Percentiles rank a stretch among this genome's conserved stretches.
These are phyloP conservation scores for Apolygus lucorum DNA, from an alignment of 1,140 invertebrate genomes.

Conservation along the genomic window DNA sequence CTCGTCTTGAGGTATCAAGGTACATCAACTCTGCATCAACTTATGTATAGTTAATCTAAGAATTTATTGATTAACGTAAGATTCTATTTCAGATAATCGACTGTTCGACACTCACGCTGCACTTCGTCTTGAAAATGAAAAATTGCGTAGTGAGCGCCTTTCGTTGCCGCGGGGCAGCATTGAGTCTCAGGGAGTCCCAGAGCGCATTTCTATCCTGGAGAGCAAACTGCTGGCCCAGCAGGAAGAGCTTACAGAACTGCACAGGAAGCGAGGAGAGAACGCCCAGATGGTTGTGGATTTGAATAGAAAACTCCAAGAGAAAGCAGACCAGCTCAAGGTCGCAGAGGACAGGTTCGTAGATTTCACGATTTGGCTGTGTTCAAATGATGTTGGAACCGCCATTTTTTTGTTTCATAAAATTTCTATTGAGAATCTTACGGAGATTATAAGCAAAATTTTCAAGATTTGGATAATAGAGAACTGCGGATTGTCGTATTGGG, in stretches of 20 bases:
- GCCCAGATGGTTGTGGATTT: constrained; percentile 86
- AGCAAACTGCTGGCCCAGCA: constrained; percentile 77
- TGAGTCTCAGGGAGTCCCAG: constrained; percentile 37
- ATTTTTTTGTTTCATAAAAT: too few relatives aligned
- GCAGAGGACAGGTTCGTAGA: constrained; percentile 72
- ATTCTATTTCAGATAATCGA: constrained; percentile 65
- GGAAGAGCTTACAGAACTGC: constrained; percentile 85
- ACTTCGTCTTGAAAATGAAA: constrained; percentile 73
- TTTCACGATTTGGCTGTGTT: too few relatives aligned
- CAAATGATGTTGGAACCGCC: too few relatives aligned
- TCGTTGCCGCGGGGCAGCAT: constrained; percentile 34
- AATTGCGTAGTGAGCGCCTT: constrained; percentile 53
- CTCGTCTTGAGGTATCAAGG: too few relatives aligned
- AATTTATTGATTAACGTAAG: too few relatives aligned
- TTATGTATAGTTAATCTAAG: too few relatives aligned
- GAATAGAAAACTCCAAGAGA: constrained; percentile 74
- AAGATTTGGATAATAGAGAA: too few relatives aligned
- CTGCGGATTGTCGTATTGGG: too few relatives aligned
- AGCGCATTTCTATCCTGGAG: constrained; percentile 56
- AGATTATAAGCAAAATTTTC: too few relatives aligned
- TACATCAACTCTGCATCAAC: too few relatives aligned
- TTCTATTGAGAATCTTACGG: too few relatives aligned
- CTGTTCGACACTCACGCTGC: constrained; percentile 73
- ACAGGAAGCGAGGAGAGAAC: constrained; percentile 81
- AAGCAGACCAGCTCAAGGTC: constrained; percentile 53